Evolutionary conservation across 2,797 vertebrate species (phyloP).

Genomic region (Syngnathus acus): DNA sequence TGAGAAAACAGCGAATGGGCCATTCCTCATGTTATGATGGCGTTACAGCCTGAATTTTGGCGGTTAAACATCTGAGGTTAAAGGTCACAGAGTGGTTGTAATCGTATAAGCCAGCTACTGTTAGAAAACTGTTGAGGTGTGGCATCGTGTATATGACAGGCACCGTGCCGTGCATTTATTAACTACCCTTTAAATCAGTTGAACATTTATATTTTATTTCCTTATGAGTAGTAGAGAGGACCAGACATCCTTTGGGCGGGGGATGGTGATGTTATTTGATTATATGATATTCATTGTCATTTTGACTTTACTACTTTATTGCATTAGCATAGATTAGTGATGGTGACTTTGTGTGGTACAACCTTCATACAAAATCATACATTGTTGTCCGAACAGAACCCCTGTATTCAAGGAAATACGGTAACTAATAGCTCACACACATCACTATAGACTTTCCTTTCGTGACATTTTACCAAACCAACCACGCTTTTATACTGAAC

Average conservation of each 20-base stretch:
- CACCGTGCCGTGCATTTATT: neutral
- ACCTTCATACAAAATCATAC: neutral
- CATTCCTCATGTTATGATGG: neutral
- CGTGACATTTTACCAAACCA: neutral
- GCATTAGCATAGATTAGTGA: neutral
- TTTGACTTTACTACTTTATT: neutral
- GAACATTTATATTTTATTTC: neutral
- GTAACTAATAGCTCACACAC: neutral
- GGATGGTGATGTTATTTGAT: neutral
- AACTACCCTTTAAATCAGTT: neutral
- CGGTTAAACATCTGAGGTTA: neutral
- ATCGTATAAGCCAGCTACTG: neutral
- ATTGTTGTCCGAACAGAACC: neutral
- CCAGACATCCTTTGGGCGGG: neutral
- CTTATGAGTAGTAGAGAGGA: neutral
- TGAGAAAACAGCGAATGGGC: neutral
- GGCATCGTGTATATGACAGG: neutral
- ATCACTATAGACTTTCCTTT: neutral
- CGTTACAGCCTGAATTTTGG: neutral
- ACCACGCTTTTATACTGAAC: neutral
- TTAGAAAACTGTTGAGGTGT: neutral
- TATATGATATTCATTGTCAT: neutral
- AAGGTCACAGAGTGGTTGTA: neutral
- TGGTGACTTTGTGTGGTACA: neutral
- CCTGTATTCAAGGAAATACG: neutral